Evolutionary conservation across 2,888 invertebrate genomes (phyloP), one percentile per base, ranked within the genome.

Genomic region (Calliphora vomitoria): DNA sequence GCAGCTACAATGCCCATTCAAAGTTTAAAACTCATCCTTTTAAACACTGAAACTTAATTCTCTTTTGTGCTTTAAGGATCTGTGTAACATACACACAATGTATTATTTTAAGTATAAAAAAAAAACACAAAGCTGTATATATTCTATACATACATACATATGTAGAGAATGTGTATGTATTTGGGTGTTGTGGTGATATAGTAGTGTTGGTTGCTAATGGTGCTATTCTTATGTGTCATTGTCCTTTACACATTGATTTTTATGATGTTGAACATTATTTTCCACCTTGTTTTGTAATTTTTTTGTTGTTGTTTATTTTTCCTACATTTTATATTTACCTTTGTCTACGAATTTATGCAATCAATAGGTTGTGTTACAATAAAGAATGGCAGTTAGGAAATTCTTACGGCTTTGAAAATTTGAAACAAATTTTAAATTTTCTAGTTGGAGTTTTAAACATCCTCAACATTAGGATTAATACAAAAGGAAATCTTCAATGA

Each of bases 161-260:
- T 53, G n/a, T 35, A 53, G 35, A 35, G 35, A 35, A 6, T 35
- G 4, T n/a, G n/a, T 31, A 25, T 25, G 25, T 25, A 25, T 25
- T 25, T 25, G 25, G 25, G 25, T 25, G 35, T 35, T 4, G 35
- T 35, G 35, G 35, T 35, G 35, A 35, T 35, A 5, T 5, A 35
- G 35, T 35, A 35, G 35, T 35, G 35, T 35, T 35, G 35, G 35
- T 35, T 35, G 35, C 6, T 35, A 35, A 35, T 25, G 3, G 68
- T 50, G 8, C 31, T 60, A 6, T 20, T 69, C 20, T 8, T 38
- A 62, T 69, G 62, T 62, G 82, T 82, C 82, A 82, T 62, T 82
- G 68, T 82, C 68, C 82, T 82, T 47, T 82, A 25, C 18, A 50
- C 38, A 76, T 76, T 76, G 68, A 76, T 69, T 75, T 82, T 68